Evolutionary conservation across 2,797 vertebrate genomes (phyloP).

Genomic region (Emydoidea blandingii): DNA sequence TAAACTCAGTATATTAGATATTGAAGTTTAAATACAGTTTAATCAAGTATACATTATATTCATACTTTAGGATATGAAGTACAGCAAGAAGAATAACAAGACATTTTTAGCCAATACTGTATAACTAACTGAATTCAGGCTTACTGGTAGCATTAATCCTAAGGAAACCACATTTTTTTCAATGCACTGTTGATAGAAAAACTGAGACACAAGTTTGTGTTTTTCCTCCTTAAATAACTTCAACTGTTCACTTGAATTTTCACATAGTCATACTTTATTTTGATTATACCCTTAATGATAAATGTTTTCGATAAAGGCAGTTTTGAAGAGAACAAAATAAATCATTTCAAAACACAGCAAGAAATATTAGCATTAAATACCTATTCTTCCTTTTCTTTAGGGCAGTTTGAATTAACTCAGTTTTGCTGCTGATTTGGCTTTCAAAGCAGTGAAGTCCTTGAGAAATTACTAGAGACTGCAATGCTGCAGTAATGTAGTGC

Average conservation of each 20-base stretch:
- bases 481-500: slow-evolving; percentile 20
- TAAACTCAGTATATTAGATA: background rate
- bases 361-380: background rate
- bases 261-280: too few relatives aligned
- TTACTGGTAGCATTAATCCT: background rate
- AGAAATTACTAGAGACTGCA: slow-evolving; percentile 19
- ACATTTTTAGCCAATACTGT: background rate
- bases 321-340: background rate
- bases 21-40: background rate
- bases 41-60: background rate
- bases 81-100: background rate
- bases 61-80: background rate
- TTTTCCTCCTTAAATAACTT: background rate
- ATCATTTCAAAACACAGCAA: background rate
- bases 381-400: background rate
- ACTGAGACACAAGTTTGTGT: background rate
- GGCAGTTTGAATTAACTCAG: background rate
- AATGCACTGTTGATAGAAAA: background rate
- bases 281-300: background rate
- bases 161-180: background rate
- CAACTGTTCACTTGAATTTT: background rate
- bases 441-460: background rate
- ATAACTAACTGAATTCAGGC: background rate
- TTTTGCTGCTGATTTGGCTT: background rate
- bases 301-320: background rate